Conservation (phyloP, 2,797 vertebrate species). For the Alexandromys oeconomus region DNA sequence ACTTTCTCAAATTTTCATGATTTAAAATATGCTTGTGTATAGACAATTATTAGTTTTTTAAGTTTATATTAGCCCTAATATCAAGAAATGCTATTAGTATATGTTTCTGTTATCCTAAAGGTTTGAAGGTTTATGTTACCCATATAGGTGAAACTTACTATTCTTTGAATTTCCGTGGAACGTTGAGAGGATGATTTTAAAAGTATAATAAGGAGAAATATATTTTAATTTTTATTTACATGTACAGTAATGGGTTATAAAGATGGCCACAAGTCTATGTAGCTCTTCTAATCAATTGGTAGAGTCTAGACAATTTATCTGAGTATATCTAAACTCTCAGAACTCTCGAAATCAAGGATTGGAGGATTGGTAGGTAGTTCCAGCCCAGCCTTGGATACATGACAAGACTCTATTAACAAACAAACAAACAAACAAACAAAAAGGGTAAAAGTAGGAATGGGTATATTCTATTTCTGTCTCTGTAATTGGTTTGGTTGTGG, state of each 20-base stretch:
- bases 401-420: background rate
- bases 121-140: background rate
- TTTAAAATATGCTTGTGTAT: constrained; percentile 5
- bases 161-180: background rate
- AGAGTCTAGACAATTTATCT: background rate
- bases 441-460: background rate
- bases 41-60: background rate
- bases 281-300: background rate
- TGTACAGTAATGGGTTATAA: background rate
- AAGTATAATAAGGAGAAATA: constrained; percentile 23
- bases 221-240: constrained; percentile 12
- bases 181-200: background rate
- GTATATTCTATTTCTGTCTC: background rate
- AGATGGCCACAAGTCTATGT: constrained; percentile 14
- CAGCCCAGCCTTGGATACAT: background rate
- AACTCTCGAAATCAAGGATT: background rate
- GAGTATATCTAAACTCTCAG: background rate
- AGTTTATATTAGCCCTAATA: background rate
- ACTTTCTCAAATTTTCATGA: background rate
- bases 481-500: background rate
- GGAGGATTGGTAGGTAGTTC: background rate
- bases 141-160: background rate
- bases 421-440: no score
- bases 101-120: background rate
- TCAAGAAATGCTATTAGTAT: constrained; percentile 4